Percentiles rank a stretch among this genome's conserved stretches.
phyloP scores from a whole-genome alignment of 1,140 invertebrate genomes.

The Helicoverpa zea region DNA sequence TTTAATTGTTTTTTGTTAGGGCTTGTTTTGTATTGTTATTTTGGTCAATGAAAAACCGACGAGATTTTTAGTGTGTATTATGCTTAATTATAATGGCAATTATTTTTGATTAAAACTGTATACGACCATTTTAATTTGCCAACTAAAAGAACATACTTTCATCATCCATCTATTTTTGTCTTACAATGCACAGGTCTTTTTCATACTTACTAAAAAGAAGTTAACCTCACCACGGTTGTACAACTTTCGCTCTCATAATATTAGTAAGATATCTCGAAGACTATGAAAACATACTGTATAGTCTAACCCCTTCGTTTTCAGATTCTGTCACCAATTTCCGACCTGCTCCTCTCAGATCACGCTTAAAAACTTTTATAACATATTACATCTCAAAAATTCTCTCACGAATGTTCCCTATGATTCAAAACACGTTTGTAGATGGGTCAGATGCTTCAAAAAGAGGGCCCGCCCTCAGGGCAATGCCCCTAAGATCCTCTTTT shows the following conservation, averaged over 20 bases:
- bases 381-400: constrained; percentile 47
- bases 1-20: neutral
- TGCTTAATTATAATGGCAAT: too few relatives aligned
- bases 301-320: neutral
- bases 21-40: neutral
- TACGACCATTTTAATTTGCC: too few relatives aligned
- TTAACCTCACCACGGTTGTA: too few relatives aligned
- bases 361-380: constrained; percentile 16
- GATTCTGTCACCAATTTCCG: neutral
- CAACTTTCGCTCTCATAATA: too few relatives aligned
- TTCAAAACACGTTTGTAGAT: constrained; percentile 52
- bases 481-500: constrained; percentile 48
- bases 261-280: neutral
- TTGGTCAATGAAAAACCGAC: neutral
- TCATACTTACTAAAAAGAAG: too few relatives aligned
- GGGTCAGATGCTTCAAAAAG: constrained; percentile 49
- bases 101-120: too few relatives aligned
- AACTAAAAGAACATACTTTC: too few relatives aligned
- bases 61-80: neutral
- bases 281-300: neutral
- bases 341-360: neutral
- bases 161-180: too few relatives aligned
- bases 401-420: constrained; percentile 49
- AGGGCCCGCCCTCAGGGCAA: constrained; percentile 54
- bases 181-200: too few relatives aligned